Conservation (phyloP, 2,797 vertebrate species). For the Acanthurus leucopareius region DNA sequence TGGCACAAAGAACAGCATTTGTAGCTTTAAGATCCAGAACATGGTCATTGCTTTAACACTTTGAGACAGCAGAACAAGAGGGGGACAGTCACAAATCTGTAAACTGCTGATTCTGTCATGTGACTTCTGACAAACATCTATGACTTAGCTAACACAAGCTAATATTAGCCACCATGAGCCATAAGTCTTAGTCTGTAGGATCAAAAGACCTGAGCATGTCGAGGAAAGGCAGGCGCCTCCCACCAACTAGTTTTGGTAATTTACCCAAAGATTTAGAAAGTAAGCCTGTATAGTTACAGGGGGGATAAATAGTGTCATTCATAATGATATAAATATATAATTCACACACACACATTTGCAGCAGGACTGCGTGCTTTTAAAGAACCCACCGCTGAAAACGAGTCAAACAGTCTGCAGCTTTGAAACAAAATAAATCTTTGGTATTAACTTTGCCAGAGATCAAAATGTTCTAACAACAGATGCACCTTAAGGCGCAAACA, state of each 20-base stretch:
- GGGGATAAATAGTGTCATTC: no score
- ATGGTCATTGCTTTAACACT: not conserved
- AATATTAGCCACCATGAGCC: not conserved
- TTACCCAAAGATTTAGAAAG: not conserved
- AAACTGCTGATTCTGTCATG: not conserved
- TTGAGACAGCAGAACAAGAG: no score
- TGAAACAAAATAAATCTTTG: not conserved
- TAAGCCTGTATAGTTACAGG: not conserved
- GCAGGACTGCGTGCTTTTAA: not conserved
- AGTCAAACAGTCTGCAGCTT: not conserved
- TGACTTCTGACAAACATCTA: no score
- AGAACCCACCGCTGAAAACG: not conserved
- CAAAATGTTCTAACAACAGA: conserved; percentile 23
- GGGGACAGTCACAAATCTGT: not conserved
- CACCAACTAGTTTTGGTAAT: no score
- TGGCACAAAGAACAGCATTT: not conserved
- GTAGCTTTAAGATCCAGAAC: no score
- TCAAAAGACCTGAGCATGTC: not conserved
- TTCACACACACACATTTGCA: not conserved
- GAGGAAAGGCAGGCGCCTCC: not conserved
- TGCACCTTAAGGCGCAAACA: conserved; percentile 34
- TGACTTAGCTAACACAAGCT: not conserved
- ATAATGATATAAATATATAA: not conserved
- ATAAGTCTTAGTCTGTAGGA: not conserved
- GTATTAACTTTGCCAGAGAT: conserved; percentile 11